phyloP scores from a whole-genome alignment of 2,888 invertebrate genomes.

The Torymus texanus region DNA sequence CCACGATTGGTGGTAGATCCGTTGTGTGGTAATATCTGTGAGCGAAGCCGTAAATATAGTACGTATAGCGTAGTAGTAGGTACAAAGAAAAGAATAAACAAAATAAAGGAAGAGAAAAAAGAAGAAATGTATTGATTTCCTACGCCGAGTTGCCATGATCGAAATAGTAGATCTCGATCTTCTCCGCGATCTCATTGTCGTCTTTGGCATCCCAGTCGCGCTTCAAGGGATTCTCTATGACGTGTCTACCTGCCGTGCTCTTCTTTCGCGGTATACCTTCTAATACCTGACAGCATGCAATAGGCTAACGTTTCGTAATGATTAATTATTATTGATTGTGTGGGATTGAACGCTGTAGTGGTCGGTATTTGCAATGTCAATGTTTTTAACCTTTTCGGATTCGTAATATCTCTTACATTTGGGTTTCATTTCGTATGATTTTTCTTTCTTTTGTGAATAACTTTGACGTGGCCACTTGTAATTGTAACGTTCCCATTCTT shows the following conservation, averaged over 20 bases:
- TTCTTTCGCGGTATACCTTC: constrained; percentile 28
- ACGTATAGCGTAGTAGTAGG: too few species aligned
- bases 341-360: too few species aligned
- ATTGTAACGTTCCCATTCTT: constrained; percentile 60
- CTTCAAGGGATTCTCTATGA: constrained; percentile 31
- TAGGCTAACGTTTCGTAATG: constrained; percentile 10
- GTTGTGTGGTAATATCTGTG: constrained; percentile 80
- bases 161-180: constrained; percentile 82
- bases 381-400: constrained; percentile 34
- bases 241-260: background rate
- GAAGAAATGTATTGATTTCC: background rate
- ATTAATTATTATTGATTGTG: background rate
- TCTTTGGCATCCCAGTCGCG: background rate
- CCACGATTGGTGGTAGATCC: constrained; percentile 79
- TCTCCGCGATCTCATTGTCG: constrained; percentile 64
- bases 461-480: constrained; percentile 62
- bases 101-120: too few species aligned
- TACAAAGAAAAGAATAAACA: too few species aligned
- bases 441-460: constrained; percentile 59
- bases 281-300: background rate
- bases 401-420: constrained; percentile 35
- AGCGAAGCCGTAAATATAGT: too few species aligned
- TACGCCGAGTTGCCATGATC: constrained; percentile 82
- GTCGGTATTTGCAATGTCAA: background rate
- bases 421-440: constrained; percentile 63